Evolutionary conservation across 2,888 invertebrate species (phyloP), one percentile per base, ranked within the genome.

Genomic region (Notodonta dromedarius): DNA sequence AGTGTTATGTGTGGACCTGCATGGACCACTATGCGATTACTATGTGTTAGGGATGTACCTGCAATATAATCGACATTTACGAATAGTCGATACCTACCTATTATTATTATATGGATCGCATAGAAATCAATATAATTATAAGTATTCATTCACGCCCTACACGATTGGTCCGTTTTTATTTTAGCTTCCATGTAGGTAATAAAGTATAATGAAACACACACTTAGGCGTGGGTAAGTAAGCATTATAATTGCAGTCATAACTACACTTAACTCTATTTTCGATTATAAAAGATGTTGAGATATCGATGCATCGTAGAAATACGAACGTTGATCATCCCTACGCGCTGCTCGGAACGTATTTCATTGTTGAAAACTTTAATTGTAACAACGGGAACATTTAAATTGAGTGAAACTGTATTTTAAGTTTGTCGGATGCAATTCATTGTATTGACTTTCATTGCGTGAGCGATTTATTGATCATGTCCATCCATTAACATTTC

Each of bases 1-100:
- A 72, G 70, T 78, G 70, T 75, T 70, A 50, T 74, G 67, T 71
- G 58, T 67, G 62, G 57, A 65, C 62, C 61, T 50, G 50, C 63
- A 60, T 63, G 61, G 66, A 73, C 24, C 24, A 24, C 24, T 24
- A 24, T 24, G 24, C 2, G 24, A 24, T 24, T n/a, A n/a, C n/a
- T n/a, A n/a, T n/a, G n/a, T n/a, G n/a, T 24, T 24, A 24, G 24
- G 24, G 1, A 24, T 24, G 24, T 24, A 24, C 24, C 24, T n/a
- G 2, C 24, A 2, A 24, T 24, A 24, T 24, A 2, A 24, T 24
- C 24, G 24, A 24, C 24, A 24, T 24, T 2, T 2, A 24, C 24
- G 24, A 24, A 2, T 24, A 24, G 24, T 24, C 24, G 24, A 24
- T 24, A 2, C 24, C 24, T 24, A 24, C n/a, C n/a, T n/a, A n/a